These are phyloP conservation scores for Lates japonicus DNA, from an alignment of 2,797 vertebrate genomes.

Conservation along the genomic window DNA sequence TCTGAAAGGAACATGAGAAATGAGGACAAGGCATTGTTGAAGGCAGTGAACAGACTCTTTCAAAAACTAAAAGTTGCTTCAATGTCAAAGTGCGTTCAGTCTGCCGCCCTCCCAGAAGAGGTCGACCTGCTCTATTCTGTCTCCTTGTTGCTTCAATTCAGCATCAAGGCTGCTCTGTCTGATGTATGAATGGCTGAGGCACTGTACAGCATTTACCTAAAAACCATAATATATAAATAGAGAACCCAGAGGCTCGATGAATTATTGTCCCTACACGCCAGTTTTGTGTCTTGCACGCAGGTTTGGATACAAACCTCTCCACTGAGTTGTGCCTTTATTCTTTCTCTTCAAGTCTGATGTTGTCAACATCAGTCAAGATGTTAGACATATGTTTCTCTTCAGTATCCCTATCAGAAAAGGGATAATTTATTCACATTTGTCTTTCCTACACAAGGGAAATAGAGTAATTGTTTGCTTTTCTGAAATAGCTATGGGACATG, in stretches of 20 bases:
- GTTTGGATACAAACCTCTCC: slow-evolving; percentile 19
- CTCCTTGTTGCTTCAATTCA: slow-evolving; percentile 55
- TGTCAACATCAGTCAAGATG: neutral
- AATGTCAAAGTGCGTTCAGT: slow-evolving; percentile 53
- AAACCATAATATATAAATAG: slow-evolving; percentile 35
- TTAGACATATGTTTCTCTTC: neutral
- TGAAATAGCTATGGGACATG: slow-evolving; percentile 17
- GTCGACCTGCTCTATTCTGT: slow-evolving; percentile 33
- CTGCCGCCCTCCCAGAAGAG: slow-evolving; percentile 30
- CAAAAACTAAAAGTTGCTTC: slow-evolving; percentile 22
- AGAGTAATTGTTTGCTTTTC: slow-evolving; percentile 23
- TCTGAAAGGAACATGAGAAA: slow-evolving; percentile 17
- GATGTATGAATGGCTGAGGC: slow-evolving; percentile 24
- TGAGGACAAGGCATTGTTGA: slow-evolving; percentile 15
- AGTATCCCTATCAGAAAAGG: neutral
- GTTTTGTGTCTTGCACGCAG: neutral
- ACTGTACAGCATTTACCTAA: slow-evolving; percentile 11
- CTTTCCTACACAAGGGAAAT: slow-evolving; percentile 9
- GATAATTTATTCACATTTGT: slow-evolving; percentile 18
- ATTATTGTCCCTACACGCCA: neutral
- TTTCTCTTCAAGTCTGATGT: slow-evolving; percentile 4
- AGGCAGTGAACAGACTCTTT: slow-evolving; percentile 23
- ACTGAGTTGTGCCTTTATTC: slow-evolving; percentile 15
- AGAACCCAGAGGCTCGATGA: slow-evolving; percentile 6
- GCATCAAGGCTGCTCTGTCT: slow-evolving; percentile 35